phyloP scores from a whole-genome alignment of 2,113 vertebrate species.

The Podarcis raffonei region DNA sequence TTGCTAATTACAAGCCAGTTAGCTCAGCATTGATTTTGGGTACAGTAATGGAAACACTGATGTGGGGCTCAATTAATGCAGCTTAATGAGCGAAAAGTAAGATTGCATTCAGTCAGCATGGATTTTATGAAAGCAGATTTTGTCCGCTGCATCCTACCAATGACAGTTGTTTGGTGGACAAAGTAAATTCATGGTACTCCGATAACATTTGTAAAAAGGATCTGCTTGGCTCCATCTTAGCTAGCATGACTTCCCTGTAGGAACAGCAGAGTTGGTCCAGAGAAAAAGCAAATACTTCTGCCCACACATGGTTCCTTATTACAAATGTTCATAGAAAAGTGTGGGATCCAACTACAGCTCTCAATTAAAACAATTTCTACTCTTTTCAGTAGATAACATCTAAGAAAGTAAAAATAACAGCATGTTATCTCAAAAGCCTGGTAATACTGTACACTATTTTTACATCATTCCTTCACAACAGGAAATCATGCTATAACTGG shows the following conservation, averaged over 20 bases:
- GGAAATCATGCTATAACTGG: too few species aligned
- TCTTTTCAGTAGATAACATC: not conserved
- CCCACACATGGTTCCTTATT: not conserved
- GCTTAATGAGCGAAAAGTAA: not conserved
- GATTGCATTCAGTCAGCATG: not conserved
- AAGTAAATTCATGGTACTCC: not conserved
- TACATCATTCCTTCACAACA: not conserved
- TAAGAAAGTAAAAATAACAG: not conserved
- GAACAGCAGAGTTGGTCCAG: not conserved
- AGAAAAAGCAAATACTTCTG: not conserved
- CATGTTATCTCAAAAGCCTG: not conserved
- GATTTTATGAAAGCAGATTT: not conserved
- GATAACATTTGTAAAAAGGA: not conserved
- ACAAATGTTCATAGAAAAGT: not conserved
- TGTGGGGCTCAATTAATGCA: not conserved
- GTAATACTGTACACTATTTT: not conserved
- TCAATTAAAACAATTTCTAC: not conserved
- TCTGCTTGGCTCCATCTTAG: not conserved
- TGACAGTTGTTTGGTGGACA: not conserved
- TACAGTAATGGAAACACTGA: not conserved
- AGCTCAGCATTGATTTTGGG: not conserved
- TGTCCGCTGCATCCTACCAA: not conserved
- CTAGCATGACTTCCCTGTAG: not conserved
- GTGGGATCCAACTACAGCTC: not conserved
- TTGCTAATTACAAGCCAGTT: slow-evolving; percentile 1